Conservation (phyloP, 2,888 invertebrate species). For the Cabera pusaria region DNA sequence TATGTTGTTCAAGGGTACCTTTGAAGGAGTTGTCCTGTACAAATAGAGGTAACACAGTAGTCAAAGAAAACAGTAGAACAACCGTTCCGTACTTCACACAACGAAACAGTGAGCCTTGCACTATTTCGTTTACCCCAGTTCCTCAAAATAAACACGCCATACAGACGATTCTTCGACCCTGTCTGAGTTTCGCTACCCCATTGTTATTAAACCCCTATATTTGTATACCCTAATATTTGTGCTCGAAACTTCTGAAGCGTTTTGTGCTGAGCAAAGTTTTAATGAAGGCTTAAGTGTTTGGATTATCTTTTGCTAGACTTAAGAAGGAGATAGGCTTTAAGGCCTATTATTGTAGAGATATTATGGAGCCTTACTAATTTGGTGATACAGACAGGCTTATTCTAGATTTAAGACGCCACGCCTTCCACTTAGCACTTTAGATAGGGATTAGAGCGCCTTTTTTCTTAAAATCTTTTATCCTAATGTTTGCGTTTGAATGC, state of each 20-base stretch:
- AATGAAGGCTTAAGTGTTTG: constrained; percentile 21
- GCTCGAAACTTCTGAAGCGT: constrained; percentile 15
- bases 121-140: neutral
- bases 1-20: no score
- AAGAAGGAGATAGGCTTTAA: constrained; percentile 15
- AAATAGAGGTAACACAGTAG: no score
- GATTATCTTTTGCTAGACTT: constrained; percentile 24
- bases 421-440: no score
- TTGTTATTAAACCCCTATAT: constrained; percentile 18
- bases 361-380: constrained; percentile 3
- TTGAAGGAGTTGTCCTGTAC: no score
- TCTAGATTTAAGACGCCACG: no score
- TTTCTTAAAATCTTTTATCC: no score
- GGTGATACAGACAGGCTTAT: no score
- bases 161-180: constrained; percentile 4
- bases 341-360: constrained; percentile 12
- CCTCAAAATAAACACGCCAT: constrained; percentile 1
- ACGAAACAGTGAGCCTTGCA: no score
- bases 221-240: constrained; percentile 21
- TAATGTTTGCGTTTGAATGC: no score
- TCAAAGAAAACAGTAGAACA: no score
- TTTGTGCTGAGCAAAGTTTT: constrained; percentile 20
- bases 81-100: no score
- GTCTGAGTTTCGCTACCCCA: constrained; percentile 7
- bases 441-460: no score